phyloP scores from a whole-genome alignment of 2,888 invertebrate genomes.

The Plutella xylostella region DNA sequence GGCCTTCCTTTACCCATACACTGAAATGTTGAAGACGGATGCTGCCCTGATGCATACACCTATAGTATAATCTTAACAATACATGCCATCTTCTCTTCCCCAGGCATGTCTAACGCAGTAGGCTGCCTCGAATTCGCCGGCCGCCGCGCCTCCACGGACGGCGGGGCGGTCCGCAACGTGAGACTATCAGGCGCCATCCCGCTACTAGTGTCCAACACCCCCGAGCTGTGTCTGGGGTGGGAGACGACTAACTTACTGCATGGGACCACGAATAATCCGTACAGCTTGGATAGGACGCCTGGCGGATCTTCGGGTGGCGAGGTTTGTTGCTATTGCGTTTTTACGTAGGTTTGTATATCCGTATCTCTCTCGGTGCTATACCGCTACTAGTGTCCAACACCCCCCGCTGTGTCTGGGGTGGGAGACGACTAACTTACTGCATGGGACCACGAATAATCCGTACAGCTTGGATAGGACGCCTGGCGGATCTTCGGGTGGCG shows the following conservation, averaged over 20 bases:
- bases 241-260: conserved; percentile 84
- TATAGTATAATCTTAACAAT: too few species aligned
- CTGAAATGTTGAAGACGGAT: too few species aligned
- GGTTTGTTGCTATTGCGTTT: too few species aligned
- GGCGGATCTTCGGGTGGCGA: conserved; percentile 94
- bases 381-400: conserved; percentile 86
- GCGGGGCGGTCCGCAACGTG: conserved; percentile 73
- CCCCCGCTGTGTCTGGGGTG: conserved; percentile 91
- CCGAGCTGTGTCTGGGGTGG: conserved; percentile 90
- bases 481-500: conserved; percentile 93
- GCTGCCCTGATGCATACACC: too few species aligned
- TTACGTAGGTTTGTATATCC: too few species aligned
- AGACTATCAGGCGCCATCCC: conserved; percentile 83
- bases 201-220: conserved; percentile 85
- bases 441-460: conserved; percentile 86
- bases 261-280: conserved; percentile 87
- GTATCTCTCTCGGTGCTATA: too few species aligned
- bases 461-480: conserved; percentile 79
- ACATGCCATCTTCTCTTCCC: too few species aligned
- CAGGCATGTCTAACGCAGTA: conserved; percentile 77
- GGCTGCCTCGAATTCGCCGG: conserved; percentile 69
- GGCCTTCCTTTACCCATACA: too few species aligned
- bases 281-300: conserved; percentile 76
- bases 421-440: conserved; percentile 84
- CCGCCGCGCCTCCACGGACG: conserved; percentile 72